phyloP scores from a whole-genome alignment of 2,113 vertebrate genomes.

The Ceyx margarethae region DNA sequence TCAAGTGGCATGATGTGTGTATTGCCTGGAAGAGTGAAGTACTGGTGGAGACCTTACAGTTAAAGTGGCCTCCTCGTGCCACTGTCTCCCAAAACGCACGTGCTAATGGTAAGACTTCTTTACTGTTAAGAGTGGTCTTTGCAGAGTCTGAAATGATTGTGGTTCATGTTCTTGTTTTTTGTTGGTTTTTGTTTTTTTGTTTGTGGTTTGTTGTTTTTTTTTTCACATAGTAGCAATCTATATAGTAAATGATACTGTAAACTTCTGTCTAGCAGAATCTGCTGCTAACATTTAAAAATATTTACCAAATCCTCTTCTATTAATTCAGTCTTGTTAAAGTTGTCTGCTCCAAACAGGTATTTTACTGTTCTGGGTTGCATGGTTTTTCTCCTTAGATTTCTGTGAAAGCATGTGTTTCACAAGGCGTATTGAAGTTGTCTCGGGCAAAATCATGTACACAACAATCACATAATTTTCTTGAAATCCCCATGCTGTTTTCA shows the following conservation, averaged over 20 bases:
- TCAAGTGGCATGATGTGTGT: neutral
- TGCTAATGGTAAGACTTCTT: neutral
- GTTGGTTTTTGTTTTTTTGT: no score
- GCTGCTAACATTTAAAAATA: neutral
- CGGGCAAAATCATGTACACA: neutral
- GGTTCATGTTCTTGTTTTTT: no score
- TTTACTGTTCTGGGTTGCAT: neutral
- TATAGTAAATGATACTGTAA: neutral
- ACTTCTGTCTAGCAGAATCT: neutral
- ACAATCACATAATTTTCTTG: neutral
- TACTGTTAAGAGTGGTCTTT: neutral
- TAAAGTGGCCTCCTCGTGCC: neutral
- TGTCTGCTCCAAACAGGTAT: neutral
- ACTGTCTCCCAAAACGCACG: neutral
- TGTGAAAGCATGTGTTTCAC: neutral
- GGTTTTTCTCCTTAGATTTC: neutral
- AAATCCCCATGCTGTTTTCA: neutral
- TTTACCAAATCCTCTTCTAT: neutral
- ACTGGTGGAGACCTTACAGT: neutral
- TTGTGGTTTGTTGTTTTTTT: neutral
- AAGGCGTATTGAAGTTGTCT: neutral
- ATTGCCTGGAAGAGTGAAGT: neutral
- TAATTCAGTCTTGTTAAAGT: constrained; percentile 4
- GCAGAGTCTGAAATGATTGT: neutral
- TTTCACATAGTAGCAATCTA: neutral